Percentiles rank a stretch among this genome's conserved stretches.
Conservation (phyloP, 2,797 vertebrate species). For the Philypnodon macrostomus region DNA sequence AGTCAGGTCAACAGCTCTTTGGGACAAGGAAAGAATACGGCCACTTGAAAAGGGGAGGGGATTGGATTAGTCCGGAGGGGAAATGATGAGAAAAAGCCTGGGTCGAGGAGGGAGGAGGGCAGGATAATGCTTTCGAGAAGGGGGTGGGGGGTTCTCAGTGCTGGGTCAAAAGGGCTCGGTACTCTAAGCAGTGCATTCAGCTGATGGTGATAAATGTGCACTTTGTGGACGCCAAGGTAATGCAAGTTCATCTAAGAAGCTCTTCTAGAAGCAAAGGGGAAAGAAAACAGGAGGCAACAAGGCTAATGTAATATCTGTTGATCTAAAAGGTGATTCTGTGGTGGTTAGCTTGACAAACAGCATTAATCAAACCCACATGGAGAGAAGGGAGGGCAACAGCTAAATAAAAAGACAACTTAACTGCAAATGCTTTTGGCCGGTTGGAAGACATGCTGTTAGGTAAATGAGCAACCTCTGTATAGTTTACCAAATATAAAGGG, state of each 20-base stretch:
- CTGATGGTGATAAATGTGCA: slow-evolving; percentile 43
- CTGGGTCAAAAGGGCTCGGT: slow-evolving; percentile 58
- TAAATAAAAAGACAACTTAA: no score
- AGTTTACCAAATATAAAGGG: no score
- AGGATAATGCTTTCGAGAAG: slow-evolving; percentile 41
- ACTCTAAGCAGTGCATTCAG: slow-evolving; percentile 59
- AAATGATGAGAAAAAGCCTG: slow-evolving; percentile 46
- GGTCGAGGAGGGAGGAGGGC: slow-evolving; percentile 26
- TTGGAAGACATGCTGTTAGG: no score
- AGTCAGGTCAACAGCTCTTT: slow-evolving; percentile 66
- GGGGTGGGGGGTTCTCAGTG: slow-evolving; percentile 60
- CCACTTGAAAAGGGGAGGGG: slow-evolving; percentile 55
- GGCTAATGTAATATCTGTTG: slow-evolving; percentile 29
- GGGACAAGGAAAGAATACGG: slow-evolving; percentile 47
- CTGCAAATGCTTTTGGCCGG: no score
- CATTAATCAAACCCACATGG: slow-evolving; percentile 9
- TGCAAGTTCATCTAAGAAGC: slow-evolving; percentile 42
- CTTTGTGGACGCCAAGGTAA: slow-evolving; percentile 33
- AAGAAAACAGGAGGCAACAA: slow-evolving; percentile 51
- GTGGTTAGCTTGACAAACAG: slow-evolving; percentile 19
- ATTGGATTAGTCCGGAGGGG: slow-evolving; percentile 56
- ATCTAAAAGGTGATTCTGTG: slow-evolving; percentile 28
- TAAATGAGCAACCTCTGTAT: no score
- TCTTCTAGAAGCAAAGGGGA: slow-evolving; percentile 27
- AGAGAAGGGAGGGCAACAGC: slow-evolving; percentile 1